A percentile compares a stretch with the other conserved stretches of the same genome.
Conservation (phyloP, 2,113 vertebrate genomes). For the Oryzias celebensis region DNA sequence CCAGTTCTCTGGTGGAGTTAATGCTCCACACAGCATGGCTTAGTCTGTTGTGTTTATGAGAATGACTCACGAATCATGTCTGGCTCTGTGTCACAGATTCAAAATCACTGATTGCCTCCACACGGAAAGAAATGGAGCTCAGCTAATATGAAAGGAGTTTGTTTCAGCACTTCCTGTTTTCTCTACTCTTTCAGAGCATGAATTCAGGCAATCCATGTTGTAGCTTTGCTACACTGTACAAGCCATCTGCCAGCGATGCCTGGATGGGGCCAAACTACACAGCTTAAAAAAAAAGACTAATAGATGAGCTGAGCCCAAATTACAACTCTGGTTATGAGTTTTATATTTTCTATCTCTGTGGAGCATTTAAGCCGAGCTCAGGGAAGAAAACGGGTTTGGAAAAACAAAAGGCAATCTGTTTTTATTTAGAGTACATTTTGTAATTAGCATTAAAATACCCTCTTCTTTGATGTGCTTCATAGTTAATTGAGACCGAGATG, state of each 20-base stretch:
- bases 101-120: conserved; percentile 36
- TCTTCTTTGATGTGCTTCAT: conserved; percentile 44
- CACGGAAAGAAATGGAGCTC: conserved; percentile 23
- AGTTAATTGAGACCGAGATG: conserved; percentile 36
- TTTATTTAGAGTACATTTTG: conserved; percentile 29
- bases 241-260: conserved; percentile 54
- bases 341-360: conserved; percentile 6
- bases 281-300: conserved; percentile 44
- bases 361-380: not conserved
- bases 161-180: conserved; percentile 28
- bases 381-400: conserved; percentile 6
- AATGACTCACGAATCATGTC: conserved; percentile 38
- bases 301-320: conserved; percentile 28
- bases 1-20: conserved; percentile 23
- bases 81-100: conserved; percentile 34
- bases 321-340: conserved; percentile 17
- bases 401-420: conserved; percentile 10
- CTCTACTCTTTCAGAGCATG: not conserved
- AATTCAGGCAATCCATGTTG: conserved; percentile 48
- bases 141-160: conserved; percentile 35
- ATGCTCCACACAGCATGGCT: conserved; percentile 31
- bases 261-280: conserved; percentile 46
- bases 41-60: conserved; percentile 32
- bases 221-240: conserved; percentile 29
- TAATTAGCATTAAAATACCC: conserved; percentile 46